Evolutionary conservation across 2,888 invertebrate genomes (phyloP).

Genomic region (Cephus rjabovi): DNA sequence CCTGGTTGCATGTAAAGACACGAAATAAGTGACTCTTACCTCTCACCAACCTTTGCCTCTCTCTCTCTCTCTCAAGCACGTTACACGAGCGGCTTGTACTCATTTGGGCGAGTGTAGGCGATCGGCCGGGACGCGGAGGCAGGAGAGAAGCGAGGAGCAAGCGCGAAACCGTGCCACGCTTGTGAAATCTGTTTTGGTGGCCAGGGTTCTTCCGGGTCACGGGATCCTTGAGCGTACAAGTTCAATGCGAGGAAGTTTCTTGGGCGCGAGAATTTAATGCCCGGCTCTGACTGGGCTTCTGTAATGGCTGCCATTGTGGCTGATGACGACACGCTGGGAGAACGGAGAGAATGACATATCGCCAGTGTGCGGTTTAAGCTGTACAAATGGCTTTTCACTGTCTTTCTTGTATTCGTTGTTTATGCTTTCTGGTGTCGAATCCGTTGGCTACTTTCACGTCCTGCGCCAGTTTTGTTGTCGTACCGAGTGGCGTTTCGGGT

Average conservation of each 20-base stretch:
- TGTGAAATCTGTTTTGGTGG: conserved; percentile 9
- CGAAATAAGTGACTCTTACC: neutral
- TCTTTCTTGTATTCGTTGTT: neutral
- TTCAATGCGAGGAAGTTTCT: conserved; percentile 46
- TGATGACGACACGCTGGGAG: neutral
- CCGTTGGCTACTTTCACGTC: conserved; percentile 12
- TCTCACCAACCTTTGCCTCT: neutral
- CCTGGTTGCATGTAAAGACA: neutral
- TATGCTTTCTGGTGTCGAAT: neutral
- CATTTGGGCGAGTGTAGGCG: neutral
- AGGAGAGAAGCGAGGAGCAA: neutral
- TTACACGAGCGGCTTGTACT: neutral
- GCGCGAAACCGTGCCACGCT: conserved; percentile 4
- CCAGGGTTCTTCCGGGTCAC: conserved; percentile 4
- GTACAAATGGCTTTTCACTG: neutral
- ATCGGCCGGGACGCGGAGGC: neutral
- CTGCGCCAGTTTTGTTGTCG: conserved; percentile 14
- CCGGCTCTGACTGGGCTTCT: neutral
- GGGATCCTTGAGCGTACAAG: conserved; percentile 34
- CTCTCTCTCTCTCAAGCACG: neutral
- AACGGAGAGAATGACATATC: neutral
- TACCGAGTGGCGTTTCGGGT: neutral
- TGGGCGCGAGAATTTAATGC: neutral
- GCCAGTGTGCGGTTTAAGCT: neutral
- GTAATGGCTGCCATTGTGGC: neutral